Percentiles rank a stretch among this genome's conserved stretches.
phyloP scores from a whole-genome alignment of 2,888 invertebrate genomes.

The Epicampocera succincta region DNA sequence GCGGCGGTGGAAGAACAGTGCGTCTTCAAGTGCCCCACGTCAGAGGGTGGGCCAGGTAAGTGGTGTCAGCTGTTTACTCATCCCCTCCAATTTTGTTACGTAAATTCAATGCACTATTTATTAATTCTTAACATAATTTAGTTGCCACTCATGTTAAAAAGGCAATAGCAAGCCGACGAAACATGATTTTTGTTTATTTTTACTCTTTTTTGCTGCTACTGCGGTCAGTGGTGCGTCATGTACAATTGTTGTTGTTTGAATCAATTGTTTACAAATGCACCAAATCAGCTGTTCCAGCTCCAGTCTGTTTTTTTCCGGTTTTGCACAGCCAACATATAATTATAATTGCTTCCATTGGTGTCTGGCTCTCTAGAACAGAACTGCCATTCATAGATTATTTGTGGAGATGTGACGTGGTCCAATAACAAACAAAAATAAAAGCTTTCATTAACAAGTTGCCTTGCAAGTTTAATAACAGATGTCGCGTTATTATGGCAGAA shows the following conservation, averaged over 20 bases:
- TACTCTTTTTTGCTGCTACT: background rate
- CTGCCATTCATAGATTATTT: slow-evolving; percentile 33
- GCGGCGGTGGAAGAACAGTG: slow-evolving; percentile 93
- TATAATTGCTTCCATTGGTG: background rate
- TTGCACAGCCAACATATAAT: too few species aligned
- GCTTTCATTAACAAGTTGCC: background rate
- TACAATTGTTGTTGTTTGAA: background rate
- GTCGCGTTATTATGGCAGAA: slow-evolving; percentile 4
- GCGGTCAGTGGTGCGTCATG: background rate
- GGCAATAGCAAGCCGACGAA: background rate
- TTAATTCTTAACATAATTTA: too few species aligned
- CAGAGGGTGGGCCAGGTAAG: slow-evolving; percentile 72
- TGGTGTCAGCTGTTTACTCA: background rate
- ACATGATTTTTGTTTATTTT: background rate
- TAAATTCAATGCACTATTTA: slow-evolving; percentile 37
- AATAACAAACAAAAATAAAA: slow-evolving; percentile 4
- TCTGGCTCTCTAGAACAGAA: slow-evolving; percentile 3
- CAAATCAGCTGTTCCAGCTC: slow-evolving; percentile 33
- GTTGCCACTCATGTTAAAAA: too few species aligned
- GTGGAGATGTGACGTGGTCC: slow-evolving; percentile 23
- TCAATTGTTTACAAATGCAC: background rate
- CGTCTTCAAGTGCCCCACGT: slow-evolving; percentile 86
- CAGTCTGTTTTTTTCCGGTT: background rate
- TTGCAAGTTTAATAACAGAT: slow-evolving; percentile 4
- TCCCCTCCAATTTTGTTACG: slow-evolving; percentile 32